Base-by-base conservation (phyloP, 2,113 vertebrate genomes). In the Mesoclemmys tuberculata region DNA sequence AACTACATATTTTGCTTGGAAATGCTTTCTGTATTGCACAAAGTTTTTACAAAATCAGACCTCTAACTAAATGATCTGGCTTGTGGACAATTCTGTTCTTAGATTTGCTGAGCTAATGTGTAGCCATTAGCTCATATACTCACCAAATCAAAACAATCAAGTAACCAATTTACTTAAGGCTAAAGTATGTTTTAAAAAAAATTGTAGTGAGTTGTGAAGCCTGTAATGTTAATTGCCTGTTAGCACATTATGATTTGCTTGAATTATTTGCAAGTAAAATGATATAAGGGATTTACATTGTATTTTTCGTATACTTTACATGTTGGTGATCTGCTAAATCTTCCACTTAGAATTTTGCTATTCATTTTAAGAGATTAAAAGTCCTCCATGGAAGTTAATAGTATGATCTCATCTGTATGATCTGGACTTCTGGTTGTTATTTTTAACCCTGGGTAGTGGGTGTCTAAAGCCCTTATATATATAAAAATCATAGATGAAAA, bases 11-110 rank as follows among this genome's bases (percentile, higher is more conserved):
- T 97, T 96, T 92, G 83, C 87, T 94, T 97, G 89, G 85, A 94
- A 94, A 87, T 83, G 64, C 64, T 88, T 49, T 86, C 85, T 80
- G 84, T 89, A 84, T 92, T 87, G 61, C 90, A 77, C 92, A 94
- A 94, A 96, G 89, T 95, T 95, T 89, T 95, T 95, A 96, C 97
- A 96, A 97, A 92, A 97, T 96, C 95, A 95, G 96, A 87, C 78
- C 92, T 96, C 93, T 97, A 97, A 97, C 96, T 97, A 96, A 96
- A 97, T 96, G 95, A 97, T 96, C 94, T 97, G 95, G 96, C 95
- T 94, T 74, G n/a, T 95, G 95, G 94, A 96, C 95, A 96, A 88
- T 96, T 96, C 79, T 92, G 81, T 89, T 95, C 94, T 0, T 5
- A 95, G 95, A 96, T 97, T 87, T 74, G 95, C 97, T 94, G 95